phyloP scores from a whole-genome alignment of 1,140 invertebrate genomes.

The Limonius californicus region DNA sequence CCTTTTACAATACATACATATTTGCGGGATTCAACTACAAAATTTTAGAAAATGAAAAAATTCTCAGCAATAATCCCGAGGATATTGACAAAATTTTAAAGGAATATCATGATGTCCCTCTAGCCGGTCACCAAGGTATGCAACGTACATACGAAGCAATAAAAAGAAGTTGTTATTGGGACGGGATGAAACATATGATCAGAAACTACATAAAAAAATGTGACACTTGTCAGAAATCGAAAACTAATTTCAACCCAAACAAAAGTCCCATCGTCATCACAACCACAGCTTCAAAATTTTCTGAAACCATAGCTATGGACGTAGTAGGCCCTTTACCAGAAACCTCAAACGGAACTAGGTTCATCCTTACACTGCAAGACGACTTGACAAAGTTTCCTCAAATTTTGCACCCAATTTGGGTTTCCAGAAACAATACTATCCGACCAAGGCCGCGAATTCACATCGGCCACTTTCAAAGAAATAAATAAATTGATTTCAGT shows the following conservation, averaged over 20 bases:
- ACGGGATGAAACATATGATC: conserved; percentile 42
- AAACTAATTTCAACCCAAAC: conserved; percentile 28
- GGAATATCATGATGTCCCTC: too few relatives aligned
- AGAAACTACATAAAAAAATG: conserved; percentile 38
- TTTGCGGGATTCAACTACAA: not conserved
- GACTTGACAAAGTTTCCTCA: too few relatives aligned
- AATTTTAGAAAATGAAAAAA: not conserved
- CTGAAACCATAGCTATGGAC: conserved; percentile 38
- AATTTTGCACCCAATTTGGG: too few relatives aligned
- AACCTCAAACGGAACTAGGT: conserved; percentile 37
- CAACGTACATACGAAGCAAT: conserved; percentile 39
- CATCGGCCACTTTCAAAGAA: too few relatives aligned
- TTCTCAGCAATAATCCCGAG: too few relatives aligned
- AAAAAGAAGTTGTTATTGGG: conserved; percentile 41
- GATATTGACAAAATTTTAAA: too few relatives aligned
- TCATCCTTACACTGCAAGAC: too few relatives aligned
- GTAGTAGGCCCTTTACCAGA: conserved; percentile 41
- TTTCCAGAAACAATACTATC: too few relatives aligned
- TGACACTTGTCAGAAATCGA: conserved; percentile 36
- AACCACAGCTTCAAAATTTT: conserved; percentile 33
- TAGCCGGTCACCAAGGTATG: conserved; percentile 29
- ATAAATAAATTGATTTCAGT: too few relatives aligned
- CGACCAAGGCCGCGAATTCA: too few relatives aligned
- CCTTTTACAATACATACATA: not conserved
- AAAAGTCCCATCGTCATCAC: conserved; percentile 40